phyloP scores from a whole-genome alignment of 2,113 vertebrate genomes.

The Aspidoscelis tigris region DNA sequence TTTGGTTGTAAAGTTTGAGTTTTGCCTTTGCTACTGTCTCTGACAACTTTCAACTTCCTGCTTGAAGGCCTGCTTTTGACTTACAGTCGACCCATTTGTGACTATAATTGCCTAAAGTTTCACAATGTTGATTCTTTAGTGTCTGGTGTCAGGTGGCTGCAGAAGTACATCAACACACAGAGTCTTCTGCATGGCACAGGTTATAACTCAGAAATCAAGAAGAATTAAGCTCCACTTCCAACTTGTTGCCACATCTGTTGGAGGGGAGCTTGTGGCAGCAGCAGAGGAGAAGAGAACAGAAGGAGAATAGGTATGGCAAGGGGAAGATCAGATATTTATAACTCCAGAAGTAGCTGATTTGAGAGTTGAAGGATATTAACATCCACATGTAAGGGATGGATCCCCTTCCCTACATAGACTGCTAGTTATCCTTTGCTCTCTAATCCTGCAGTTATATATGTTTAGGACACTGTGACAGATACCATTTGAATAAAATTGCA shows the following conservation, averaged over 20 bases:
- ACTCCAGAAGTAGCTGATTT: background rate
- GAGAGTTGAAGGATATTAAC: background rate
- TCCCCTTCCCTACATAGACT: no score
- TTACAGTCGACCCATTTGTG: slow-evolving; percentile 5
- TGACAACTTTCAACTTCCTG: background rate
- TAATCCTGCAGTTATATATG: no score
- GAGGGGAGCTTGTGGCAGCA: background rate
- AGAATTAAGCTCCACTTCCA: background rate
- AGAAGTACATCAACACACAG: background rate
- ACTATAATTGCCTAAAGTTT: background rate
- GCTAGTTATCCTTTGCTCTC: no score
- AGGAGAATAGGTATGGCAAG: background rate
- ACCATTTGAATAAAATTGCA: no score
- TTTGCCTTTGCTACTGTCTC: background rate
- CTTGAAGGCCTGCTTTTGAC: background rate
- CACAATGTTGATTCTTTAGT: background rate
- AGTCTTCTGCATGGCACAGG: background rate
- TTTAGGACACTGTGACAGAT: no score
- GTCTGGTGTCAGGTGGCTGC: background rate
- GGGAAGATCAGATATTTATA: background rate
- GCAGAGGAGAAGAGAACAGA: background rate
- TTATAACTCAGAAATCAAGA: background rate
- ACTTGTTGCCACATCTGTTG: background rate
- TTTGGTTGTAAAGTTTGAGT: background rate
- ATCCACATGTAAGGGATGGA: no score